Base-by-base conservation (phyloP, 2,797 vertebrate genomes). In the Notoglanidium macrostoma region DNA sequence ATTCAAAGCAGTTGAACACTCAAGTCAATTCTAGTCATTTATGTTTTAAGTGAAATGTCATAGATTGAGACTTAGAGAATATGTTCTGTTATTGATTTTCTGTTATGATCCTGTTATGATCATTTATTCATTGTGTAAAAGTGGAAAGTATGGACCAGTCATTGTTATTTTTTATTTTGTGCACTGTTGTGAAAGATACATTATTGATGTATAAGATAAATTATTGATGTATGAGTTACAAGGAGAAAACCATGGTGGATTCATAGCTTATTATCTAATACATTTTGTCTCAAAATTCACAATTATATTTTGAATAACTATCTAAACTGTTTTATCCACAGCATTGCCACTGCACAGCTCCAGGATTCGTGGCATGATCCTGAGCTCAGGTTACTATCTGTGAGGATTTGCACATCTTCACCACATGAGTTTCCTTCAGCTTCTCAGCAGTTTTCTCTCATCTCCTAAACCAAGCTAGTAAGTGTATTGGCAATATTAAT, bases 71-170 rank as follows among this genome's bases (percentile, higher is more conserved):
- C 19, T 26, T 73, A 11, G 4, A 44, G 11, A 73, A 46, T 73
- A 73, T 23, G 23, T 73, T 73, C 40, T 73, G 70, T 46, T 35
- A 68, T 68, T 46, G 23, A 73, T 73, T 49, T 73, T 73, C 72
- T 26, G 32, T 70, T 35, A 70, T 70, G 40, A 46, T 23, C 21
- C 70, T 23, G 40, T 35, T 5, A 46, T 73, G 12, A 44, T 12
- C 19, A 44, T 11, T 21, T 23, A 46, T 46, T 73, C 0, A 74
- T 49, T 51, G 2, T 51, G 1, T 76, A 23, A 76, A 73, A 26
- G 40, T 46, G 40, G 40, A 46, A 44, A 21, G 68, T 72, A 44
- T 17, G 35, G 3, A 11, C 70, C 40, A 73, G 1, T 26, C 40
- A 46, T 40, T 70, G 32, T 15, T 67, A 32, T 32, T 32, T 67